phyloP scores from a whole-genome alignment of 2,113 vertebrate genomes.

The Microcebus ravelobensis region DNA sequence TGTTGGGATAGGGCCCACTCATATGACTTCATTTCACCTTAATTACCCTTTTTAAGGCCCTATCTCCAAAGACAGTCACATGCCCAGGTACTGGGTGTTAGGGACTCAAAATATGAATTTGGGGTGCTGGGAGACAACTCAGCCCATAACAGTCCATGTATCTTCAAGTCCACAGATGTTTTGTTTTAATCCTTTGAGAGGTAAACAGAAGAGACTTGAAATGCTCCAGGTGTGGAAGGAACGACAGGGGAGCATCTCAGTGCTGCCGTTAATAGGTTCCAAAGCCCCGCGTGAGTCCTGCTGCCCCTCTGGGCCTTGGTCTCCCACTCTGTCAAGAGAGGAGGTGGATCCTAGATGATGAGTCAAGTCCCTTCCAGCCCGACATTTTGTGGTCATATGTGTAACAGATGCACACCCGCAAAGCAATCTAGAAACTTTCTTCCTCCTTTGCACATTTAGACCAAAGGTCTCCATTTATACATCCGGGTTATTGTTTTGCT shows the following conservation, averaged over 20 bases:
- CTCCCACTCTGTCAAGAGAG: background rate
- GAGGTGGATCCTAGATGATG: background rate
- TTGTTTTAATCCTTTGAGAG: background rate
- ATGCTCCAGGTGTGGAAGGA: background rate
- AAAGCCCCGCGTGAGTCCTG: background rate
- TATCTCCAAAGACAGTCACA: background rate
- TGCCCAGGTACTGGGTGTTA: background rate
- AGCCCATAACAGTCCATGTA: background rate
- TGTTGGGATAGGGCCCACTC: too few species aligned
- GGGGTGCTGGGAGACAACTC: fast-evolving
- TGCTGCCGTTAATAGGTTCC: background rate
- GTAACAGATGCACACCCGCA: background rate
- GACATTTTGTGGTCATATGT: too few species aligned
- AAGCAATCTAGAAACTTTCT: background rate
- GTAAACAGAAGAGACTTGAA: background rate
- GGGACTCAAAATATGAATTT: too few species aligned
- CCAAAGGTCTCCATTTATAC: too few species aligned
- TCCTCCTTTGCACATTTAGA: background rate
- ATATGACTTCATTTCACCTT: background rate
- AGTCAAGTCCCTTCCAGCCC: background rate
- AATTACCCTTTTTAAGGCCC: background rate
- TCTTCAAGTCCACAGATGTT: background rate
- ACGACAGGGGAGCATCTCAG: background rate
- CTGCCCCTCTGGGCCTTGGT: background rate
- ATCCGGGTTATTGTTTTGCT: background rate